phyloP scores from a whole-genome alignment of 1,140 invertebrate species.

The Cotesia vestalis region DNA sequence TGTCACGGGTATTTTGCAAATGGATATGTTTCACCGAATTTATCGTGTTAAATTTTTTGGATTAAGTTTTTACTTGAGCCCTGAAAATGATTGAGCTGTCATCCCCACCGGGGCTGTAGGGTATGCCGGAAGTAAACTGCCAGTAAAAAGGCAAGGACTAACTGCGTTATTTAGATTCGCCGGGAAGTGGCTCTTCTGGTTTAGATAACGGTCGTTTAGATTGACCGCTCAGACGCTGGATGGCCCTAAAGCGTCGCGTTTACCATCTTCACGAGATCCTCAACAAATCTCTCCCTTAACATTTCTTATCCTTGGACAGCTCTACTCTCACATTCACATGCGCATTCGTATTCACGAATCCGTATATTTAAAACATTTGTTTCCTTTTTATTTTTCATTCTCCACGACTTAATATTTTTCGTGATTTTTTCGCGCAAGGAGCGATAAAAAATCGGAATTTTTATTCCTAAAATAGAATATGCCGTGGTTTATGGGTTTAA shows the following conservation, averaged over 20 bases:
- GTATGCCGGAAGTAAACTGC: constrained; percentile 3
- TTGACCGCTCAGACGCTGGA: constrained; percentile 61
- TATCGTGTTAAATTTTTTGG: too few relatives aligned
- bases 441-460: constrained; percentile 49
- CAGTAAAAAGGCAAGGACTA: constrained; percentile 8
- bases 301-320: constrained; percentile 37
- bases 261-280: constrained; percentile 50
- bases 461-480: constrained; percentile 54
- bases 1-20: too few relatives aligned
- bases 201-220: constrained; percentile 64
- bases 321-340: constrained; percentile 4
- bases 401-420: constrained; percentile 43
- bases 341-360: constrained; percentile 22
- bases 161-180: constrained; percentile 42
- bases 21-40: too few relatives aligned
- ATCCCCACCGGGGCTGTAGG: too few relatives aligned
- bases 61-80: too few relatives aligned
- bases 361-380: constrained; percentile 11
- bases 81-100: too few relatives aligned
- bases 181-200: constrained; percentile 22
- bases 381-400: constrained; percentile 8
- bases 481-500: constrained; percentile 46
- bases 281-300: constrained; percentile 55
- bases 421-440: constrained; percentile 13
- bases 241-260: constrained; percentile 62